phyloP scores from a whole-genome alignment of 2,888 invertebrate species.

The Caenorhabditis panamensis region DNA sequence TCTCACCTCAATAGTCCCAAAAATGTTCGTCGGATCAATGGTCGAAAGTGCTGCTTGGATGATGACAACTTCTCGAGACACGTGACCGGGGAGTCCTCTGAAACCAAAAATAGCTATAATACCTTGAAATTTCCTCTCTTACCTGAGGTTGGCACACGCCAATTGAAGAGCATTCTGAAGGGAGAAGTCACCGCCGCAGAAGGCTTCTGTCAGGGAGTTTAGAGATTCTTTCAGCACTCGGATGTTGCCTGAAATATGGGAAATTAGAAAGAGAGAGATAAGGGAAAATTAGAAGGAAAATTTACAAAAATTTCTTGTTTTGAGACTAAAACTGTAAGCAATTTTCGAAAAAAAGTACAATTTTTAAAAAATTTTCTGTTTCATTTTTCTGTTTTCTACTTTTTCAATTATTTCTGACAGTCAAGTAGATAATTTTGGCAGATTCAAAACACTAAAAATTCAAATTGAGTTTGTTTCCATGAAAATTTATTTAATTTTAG shows the following conservation, averaged over 20 bases:
- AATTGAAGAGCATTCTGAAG: constrained; percentile 95
- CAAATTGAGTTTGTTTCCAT: too few species aligned
- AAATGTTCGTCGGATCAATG: constrained; percentile 96
- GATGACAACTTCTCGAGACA: constrained; percentile 93
- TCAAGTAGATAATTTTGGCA: too few species aligned
- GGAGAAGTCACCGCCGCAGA: constrained; percentile 93
- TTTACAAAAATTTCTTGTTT: background rate
- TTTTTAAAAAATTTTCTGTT: background rate
- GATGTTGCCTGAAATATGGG: constrained; percentile 60
- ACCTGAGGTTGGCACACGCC: constrained; percentile 89
- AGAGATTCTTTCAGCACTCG: constrained; percentile 82
- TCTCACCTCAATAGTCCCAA: constrained; percentile 87
- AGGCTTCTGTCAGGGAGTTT: constrained; percentile 84
- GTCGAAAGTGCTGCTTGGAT: constrained; percentile 95
- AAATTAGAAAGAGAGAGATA: too few species aligned
- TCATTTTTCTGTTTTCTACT: too few species aligned
- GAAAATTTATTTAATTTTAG: background rate
- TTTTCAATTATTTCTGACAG: too few species aligned
- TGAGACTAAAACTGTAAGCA: too few species aligned
- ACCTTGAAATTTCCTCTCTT: too few species aligned
- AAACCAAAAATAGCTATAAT: constrained; percentile 1
- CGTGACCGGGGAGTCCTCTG: constrained; percentile 91
- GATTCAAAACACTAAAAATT: too few species aligned
- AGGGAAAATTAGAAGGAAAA: background rate
- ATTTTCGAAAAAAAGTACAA: too few species aligned